phyloP scores from a whole-genome alignment of 2,113 vertebrate species.

The Crotalus viridis region DNA sequence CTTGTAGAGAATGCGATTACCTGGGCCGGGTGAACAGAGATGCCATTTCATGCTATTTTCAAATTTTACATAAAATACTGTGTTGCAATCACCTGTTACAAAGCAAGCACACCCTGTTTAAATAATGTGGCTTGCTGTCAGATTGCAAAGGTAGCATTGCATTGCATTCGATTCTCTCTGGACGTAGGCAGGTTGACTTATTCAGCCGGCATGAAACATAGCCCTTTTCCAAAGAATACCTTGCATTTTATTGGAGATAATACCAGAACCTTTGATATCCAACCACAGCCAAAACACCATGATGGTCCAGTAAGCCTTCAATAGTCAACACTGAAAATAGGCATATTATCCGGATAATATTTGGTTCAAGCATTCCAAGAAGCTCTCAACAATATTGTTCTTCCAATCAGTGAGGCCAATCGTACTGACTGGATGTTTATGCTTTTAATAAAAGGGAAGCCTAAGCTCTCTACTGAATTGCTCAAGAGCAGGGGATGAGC shows the following conservation, averaged over 20 bases:
- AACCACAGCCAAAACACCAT: slow-evolving; percentile 62
- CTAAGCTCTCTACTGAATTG: neutral
- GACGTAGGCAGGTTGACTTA: slow-evolving; percentile 36
- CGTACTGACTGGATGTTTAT: slow-evolving; percentile 35
- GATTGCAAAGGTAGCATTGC: slow-evolving; percentile 33
- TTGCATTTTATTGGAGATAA: slow-evolving; percentile 58
- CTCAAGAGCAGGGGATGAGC: slow-evolving; percentile 37
- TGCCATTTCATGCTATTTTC: slow-evolving; percentile 41
- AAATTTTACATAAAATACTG: slow-evolving; percentile 44
- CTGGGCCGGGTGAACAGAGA: neutral
- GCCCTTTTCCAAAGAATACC: slow-evolving; percentile 27
- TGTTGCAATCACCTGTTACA: slow-evolving; percentile 27
- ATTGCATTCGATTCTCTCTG: slow-evolving; percentile 1
- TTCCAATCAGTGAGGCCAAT: slow-evolving; percentile 40
- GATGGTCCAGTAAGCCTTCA: slow-evolving; percentile 49
- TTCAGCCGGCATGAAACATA: slow-evolving; percentile 46
- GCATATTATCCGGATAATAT: slow-evolving; percentile 46
- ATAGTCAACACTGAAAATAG: slow-evolving; percentile 48
- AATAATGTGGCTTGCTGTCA: slow-evolving; percentile 31
- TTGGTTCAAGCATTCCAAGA: slow-evolving; percentile 34
- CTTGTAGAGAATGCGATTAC: slow-evolving; percentile 34
- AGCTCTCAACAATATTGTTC: slow-evolving; percentile 47
- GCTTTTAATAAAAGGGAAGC: slow-evolving; percentile 35
- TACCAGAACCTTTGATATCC: slow-evolving; percentile 50
- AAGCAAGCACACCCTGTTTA: slow-evolving; percentile 32